Conservation (phyloP, 2,797 vertebrate species). For the Spheniscus humboldti region DNA sequence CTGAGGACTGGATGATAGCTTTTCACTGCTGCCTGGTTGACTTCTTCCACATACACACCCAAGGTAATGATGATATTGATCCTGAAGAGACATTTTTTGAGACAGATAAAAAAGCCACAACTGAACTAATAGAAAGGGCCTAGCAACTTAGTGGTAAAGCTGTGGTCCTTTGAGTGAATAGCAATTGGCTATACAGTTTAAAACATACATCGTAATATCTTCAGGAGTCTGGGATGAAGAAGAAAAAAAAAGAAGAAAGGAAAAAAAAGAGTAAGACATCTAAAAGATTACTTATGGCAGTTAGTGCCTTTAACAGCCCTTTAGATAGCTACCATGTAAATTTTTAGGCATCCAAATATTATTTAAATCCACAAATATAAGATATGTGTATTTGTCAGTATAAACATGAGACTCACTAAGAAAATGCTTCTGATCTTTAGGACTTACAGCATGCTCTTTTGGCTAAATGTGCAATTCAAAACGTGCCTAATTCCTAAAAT, state of each 20-base stretch:
- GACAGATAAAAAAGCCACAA: slow-evolving; percentile 68
- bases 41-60: slow-evolving; percentile 66
- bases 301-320: neutral
- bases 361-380: neutral
- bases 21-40: slow-evolving; percentile 73
- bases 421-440: slow-evolving; percentile 56
- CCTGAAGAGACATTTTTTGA: slow-evolving; percentile 68
- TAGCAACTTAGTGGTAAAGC: slow-evolving; percentile 54
- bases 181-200: slow-evolving; percentile 30
- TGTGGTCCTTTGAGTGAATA: slow-evolving; percentile 24
- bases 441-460: slow-evolving; percentile 45
- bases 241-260: neutral
- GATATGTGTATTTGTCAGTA: neutral
- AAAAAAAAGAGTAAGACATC: neutral
- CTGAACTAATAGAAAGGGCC: slow-evolving; percentile 58
- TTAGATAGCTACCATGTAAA: neutral
- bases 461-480: slow-evolving; percentile 72
- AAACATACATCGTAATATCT: slow-evolving; percentile 39
- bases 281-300: slow-evolving; percentile 11
- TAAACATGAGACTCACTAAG: slow-evolving; percentile 32
- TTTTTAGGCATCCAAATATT: neutral
- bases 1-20: slow-evolving; percentile 74
- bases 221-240: neutral
- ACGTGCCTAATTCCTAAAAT: slow-evolving; percentile 76
- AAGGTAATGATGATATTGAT: slow-evolving; percentile 76